Evolutionary conservation across 2,113 vertebrate species (phyloP).

Genomic region (Pluvialis apricaria): DNA sequence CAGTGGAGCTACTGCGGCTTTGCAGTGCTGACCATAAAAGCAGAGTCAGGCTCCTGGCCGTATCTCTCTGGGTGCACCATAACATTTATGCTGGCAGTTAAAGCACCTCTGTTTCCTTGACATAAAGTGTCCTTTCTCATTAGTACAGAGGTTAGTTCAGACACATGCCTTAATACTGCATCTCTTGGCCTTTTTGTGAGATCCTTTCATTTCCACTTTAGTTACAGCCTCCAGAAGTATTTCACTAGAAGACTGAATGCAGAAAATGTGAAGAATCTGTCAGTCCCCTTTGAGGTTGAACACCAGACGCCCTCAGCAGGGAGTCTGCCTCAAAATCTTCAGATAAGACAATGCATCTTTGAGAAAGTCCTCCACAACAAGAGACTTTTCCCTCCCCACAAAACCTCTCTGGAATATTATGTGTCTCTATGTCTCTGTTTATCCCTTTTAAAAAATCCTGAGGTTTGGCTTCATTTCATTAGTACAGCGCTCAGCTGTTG

Average conservation of each 20-base stretch:
- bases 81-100: not conserved
- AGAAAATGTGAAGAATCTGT: not conserved
- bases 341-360: not conserved
- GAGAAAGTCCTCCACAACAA: not conserved
- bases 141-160: not conserved
- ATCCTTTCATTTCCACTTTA: not conserved
- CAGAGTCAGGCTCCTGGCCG: not conserved
- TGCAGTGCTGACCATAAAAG: not conserved
- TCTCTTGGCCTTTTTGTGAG: not conserved
- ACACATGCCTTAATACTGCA: not conserved
- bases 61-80: not conserved
- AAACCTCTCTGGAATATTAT: not conserved
- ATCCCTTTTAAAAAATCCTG: slow-evolving; percentile 11
- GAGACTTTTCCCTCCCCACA: not conserved
- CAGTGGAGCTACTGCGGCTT: not conserved
- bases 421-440: not conserved
- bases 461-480: slow-evolving; percentile 22
- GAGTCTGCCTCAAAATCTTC: not conserved
- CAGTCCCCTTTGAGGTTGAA: not conserved
- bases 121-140: not conserved
- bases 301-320: not conserved
- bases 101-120: slow-evolving; percentile 23
- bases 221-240: not conserved
- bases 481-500: not conserved
- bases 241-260: not conserved